A percentile compares a stretch with the other conserved stretches of the same genome.
These are phyloP conservation scores for Cyclina sinensis DNA, from an alignment of 1,140 invertebrate genomes.

Conservation along the genomic window DNA sequence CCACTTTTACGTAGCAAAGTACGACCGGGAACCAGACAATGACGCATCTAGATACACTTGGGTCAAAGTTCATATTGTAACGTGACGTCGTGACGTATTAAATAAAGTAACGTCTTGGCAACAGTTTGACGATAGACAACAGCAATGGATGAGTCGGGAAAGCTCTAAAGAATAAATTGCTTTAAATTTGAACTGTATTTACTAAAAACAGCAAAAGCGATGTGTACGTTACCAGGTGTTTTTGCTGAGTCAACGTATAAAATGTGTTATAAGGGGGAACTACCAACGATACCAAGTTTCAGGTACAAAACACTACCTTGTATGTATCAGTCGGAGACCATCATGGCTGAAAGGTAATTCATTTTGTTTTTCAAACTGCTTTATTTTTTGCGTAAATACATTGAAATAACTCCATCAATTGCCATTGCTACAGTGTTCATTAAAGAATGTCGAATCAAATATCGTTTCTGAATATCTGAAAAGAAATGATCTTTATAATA, in stretches of 20 bases:
- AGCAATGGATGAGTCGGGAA: not conserved
- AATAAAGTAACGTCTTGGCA: not conserved
- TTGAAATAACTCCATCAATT: too few relatives aligned
- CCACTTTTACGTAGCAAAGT: too few relatives aligned
- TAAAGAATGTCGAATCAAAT: too few relatives aligned
- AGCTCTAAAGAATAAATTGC: not conserved
- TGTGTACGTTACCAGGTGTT: conserved; percentile 12
- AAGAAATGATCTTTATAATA: too few relatives aligned
- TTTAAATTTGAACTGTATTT: not conserved
- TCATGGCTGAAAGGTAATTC: conserved; percentile 5
- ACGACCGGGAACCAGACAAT: too few relatives aligned
- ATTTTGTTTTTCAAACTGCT: too few relatives aligned
- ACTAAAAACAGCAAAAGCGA: not conserved
- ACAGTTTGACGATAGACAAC: not conserved
- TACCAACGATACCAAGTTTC: not conserved
- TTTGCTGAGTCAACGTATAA: conserved; percentile 57
- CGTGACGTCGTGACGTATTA: too few relatives aligned
- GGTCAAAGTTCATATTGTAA: too few relatives aligned
- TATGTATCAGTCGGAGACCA: conserved; percentile 20
- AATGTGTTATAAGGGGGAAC: conserved; percentile 26
- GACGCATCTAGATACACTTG: too few relatives aligned
- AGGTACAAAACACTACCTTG: conserved; percentile 51
- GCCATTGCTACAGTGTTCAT: too few relatives aligned
- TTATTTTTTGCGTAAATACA: too few relatives aligned
- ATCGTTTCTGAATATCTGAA: too few relatives aligned